Evolutionary conservation across 1,140 invertebrate genomes (phyloP).

Genomic region (Acyrthosiphon pisum): DNA sequence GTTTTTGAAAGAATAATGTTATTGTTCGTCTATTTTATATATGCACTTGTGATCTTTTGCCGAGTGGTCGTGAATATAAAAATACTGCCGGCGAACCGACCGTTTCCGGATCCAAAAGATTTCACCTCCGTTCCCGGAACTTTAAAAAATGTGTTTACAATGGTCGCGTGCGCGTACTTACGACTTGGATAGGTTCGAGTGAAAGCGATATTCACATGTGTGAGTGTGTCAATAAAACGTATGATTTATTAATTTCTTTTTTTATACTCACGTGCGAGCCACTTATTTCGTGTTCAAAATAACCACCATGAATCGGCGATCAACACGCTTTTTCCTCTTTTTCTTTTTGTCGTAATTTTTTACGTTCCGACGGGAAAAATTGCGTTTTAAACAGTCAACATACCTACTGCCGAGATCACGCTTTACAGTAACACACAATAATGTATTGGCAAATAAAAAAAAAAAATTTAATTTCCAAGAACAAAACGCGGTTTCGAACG

Average conservation of each 20-base stretch:
- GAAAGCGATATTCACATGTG: conserved; percentile 37
- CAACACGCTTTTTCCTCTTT: neutral
- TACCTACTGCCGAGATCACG: neutral
- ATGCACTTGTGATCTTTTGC: neutral
- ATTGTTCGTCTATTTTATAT: neutral
- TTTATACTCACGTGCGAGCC: conserved; percentile 44
- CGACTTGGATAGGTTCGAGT: conserved; percentile 21
- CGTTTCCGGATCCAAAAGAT: conserved; percentile 29
- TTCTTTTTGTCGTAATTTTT: neutral
- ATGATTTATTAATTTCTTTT: conserved; percentile 44
- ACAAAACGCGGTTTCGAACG: neutral
- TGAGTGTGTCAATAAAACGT: conserved; percentile 26
- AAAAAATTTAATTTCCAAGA: neutral
- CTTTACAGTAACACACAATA: neutral
- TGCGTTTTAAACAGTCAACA: neutral
- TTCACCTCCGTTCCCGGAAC: conserved; percentile 31
- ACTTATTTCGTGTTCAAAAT: conserved; percentile 45
- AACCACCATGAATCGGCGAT: conserved; percentile 36
- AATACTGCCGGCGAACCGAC: neutral
- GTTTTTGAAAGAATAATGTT: neutral
- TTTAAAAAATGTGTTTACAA: conserved; percentile 17
- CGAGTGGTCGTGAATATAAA: neutral
- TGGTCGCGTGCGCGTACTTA: neutral
- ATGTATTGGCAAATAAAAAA: neutral
- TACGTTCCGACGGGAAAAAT: neutral